These are phyloP conservation scores for Oxyruncus cristatus DNA, from an alignment of 2,113 vertebrate species.

Conservation along the genomic window DNA sequence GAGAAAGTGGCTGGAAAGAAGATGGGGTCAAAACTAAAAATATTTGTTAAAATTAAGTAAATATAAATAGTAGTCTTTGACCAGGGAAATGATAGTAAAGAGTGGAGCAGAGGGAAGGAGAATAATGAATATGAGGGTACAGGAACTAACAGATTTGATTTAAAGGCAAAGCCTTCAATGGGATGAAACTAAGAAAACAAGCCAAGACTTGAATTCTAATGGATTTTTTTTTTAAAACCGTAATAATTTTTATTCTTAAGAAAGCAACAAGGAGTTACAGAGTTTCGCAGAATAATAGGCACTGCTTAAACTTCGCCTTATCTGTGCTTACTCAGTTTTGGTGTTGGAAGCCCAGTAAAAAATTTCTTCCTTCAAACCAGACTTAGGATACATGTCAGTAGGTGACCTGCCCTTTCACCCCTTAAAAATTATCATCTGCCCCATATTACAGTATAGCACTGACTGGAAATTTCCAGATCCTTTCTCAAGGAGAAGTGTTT, in stretches of 20 bases:
- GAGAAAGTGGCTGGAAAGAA: neutral
- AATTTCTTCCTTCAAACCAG: neutral
- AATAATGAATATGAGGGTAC: neutral
- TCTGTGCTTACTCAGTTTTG: neutral
- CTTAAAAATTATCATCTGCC: neutral
- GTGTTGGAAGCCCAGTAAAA: neutral
- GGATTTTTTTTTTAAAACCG: neutral
- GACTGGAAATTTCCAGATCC: neutral
- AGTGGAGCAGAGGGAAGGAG: neutral
- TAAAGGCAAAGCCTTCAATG: neutral
- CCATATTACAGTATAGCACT: neutral
- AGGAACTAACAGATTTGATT: neutral
- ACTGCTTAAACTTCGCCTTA: neutral
- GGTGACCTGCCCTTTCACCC: neutral
- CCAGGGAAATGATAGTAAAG: neutral
- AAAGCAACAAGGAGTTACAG: slow-evolving; percentile 14
- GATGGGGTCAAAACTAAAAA: neutral
- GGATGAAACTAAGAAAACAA: neutral
- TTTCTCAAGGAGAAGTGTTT: neutral
- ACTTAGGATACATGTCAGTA: neutral
- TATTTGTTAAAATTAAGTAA: neutral
- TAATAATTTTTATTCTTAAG: slow-evolving; percentile 26
- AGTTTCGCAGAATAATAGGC: neutral
- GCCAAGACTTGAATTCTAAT: neutral
- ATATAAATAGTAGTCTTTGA: neutral